These are phyloP conservation scores for Rhyacophila evoluta DNA, from an alignment of 2,888 invertebrate genomes.

Conservation along the genomic window DNA sequence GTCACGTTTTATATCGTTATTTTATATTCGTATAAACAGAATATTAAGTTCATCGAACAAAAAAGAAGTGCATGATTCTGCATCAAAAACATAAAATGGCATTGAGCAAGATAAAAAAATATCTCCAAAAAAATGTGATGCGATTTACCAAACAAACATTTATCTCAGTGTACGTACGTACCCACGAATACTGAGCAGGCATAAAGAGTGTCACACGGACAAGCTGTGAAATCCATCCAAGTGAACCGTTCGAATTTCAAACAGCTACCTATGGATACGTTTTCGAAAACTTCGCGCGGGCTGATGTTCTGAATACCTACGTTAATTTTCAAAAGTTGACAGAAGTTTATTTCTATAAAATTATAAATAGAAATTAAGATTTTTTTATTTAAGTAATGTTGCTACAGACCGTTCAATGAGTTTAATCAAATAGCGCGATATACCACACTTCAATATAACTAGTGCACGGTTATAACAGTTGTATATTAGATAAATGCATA, in stretches of 20 bases:
- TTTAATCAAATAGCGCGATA: too few species aligned
- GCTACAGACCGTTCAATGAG: too few species aligned
- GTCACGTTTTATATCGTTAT: too few species aligned
- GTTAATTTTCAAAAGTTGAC: background rate
- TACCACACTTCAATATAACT: too few species aligned
- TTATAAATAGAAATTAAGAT: too few species aligned
- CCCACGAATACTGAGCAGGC: too few species aligned
- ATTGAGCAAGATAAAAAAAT: background rate
- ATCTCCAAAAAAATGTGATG: background rate
- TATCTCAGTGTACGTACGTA: background rate
- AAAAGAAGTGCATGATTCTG: background rate
- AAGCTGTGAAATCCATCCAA: constrained; percentile 19
- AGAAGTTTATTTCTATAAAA: too few species aligned
- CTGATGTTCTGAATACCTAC: background rate
- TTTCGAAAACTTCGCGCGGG: constrained; percentile 13
- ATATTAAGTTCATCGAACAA: too few species aligned
- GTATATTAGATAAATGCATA: too few species aligned
- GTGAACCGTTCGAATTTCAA: constrained; percentile 24
- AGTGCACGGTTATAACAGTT: too few species aligned
- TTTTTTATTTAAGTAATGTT: background rate
- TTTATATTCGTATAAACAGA: too few species aligned
- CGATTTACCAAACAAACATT: background rate
- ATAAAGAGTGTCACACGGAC: background rate
- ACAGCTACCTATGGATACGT: background rate
- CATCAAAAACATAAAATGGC: too few species aligned